Conservation (phyloP, 2,797 vertebrate species). For the Cynodonichthys magdalenae region DNA sequence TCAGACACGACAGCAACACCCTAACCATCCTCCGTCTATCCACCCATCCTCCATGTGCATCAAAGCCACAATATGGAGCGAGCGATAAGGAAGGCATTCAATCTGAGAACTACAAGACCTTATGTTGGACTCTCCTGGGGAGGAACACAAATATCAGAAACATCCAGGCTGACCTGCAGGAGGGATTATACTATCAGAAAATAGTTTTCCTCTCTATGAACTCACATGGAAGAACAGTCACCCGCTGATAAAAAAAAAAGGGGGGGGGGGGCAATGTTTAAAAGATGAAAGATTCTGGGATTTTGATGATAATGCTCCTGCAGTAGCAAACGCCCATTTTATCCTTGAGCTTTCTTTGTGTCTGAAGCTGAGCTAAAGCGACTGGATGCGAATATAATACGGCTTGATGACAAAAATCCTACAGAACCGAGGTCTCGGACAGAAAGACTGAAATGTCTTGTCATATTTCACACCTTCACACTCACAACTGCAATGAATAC, state of each 20-base stretch:
- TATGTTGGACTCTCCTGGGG: conserved; percentile 57
- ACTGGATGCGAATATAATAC: conserved; percentile 37
- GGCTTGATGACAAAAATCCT: conserved; percentile 31
- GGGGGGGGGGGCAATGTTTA: conserved; percentile 32
- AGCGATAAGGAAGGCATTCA: conserved; percentile 67
- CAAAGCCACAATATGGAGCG: conserved; percentile 64
- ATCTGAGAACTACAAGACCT: conserved; percentile 37
- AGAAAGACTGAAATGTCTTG: conserved; percentile 24
- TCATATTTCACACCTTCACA: conserved; percentile 27
- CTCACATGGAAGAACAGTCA: conserved; percentile 51
- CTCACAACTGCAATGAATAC: conserved; percentile 16
- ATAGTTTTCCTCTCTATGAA: conserved; percentile 61
- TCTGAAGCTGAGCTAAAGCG: conserved; percentile 38
- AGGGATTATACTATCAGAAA: conserved; percentile 74
- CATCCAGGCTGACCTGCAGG: conserved; percentile 32
- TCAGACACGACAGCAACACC: conserved; percentile 18
- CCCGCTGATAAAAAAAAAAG: conserved; percentile 57
- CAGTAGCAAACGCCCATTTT: conserved; percentile 31
- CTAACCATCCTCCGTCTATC: conserved; percentile 24
- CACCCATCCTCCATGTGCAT: conserved; percentile 18
- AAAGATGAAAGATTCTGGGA: conserved; percentile 40
- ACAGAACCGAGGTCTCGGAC: conserved; percentile 18
- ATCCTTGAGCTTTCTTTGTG: conserved; percentile 51
- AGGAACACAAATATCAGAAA: conserved; percentile 57
- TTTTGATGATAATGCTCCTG: conserved; percentile 53